Evolutionary conservation across 2,113 vertebrate genomes (phyloP), one percentile per base, ranked within the genome.

Genomic region (Dinomys branickii): DNA sequence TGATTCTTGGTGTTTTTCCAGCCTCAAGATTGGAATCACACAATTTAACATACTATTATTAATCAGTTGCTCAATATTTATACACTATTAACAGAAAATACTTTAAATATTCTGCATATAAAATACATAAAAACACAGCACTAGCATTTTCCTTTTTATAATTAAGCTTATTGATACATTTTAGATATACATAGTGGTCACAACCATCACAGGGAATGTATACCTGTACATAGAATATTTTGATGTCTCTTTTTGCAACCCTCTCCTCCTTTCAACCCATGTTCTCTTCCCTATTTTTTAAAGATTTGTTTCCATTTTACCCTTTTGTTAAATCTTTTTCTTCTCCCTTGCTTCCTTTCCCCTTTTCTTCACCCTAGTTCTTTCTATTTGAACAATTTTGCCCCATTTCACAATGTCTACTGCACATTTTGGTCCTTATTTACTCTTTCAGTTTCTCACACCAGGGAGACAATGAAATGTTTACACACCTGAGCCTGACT

Each of bases 21-120:
- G 73, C 89, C 47, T 78, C 95, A 88, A 10, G 47, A 96, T 30
- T 92, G n/a, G 20, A 95, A 90, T 88, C n/a, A 88, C 12, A 77
- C 8, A 75, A 19, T 88, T 94, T 88, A 65, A 82, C 2, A 69
- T 59, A 86, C 91, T 81, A 4, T 30, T 82, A 78, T 82, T 94
- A 91, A 93, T 63, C 81, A 83, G 85, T 88, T 82, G 33, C 2
- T 77, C 28, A 78, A 85, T 80, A 84, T 96, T 78, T 94, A 93
- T 54, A 10, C 22, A 84, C 50, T 41, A 82, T 85, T 96, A 92
- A 90, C 11, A 92, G 41, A 96, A 80, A 26, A 73, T 11, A 84
- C 11, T 71, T 81, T 19, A 5, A 5, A 92, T 85, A 80, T 59
- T 77, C 30, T 88, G 30, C 5, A 65, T 71, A 63, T 71, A 85